A percentile compares a stretch with the other conserved stretches of the same genome.
Evolutionary conservation across 2,888 invertebrate species (phyloP).

Genomic region (Lottia scabra): DNA sequence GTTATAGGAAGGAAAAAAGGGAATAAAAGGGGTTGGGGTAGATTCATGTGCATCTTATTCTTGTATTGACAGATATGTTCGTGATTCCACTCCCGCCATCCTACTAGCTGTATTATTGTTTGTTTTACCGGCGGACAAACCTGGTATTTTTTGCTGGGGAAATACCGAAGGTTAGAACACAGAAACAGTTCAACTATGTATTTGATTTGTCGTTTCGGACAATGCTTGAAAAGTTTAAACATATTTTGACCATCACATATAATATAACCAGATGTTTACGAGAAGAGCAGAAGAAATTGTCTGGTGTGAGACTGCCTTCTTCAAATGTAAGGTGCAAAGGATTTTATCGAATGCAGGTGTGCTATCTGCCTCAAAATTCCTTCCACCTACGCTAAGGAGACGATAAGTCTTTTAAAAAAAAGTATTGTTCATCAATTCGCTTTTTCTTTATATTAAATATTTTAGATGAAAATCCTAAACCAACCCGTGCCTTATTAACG

Average conservation of each 20-base stretch:
- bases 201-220: no score
- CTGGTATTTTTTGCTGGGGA: constrained; percentile 37
- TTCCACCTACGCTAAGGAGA: no score
- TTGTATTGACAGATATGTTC: constrained; percentile 57
- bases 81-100: constrained; percentile 76
- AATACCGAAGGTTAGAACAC: constrained; percentile 17
- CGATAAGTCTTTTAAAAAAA: no score
- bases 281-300: no score
- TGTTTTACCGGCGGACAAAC: constrained; percentile 83
- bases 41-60: not conserved
- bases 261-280: no score
- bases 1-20: no score
- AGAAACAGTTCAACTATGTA: no score
- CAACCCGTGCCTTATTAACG: constrained; percentile 77
- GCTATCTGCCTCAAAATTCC: no score
- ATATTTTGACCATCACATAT: no score
- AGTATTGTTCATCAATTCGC: not conserved
- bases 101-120: constrained; percentile 87
- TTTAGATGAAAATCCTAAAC: not conserved
- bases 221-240: no score
- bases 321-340: not conserved
- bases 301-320: not conserved
- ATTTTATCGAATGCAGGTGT: no score
- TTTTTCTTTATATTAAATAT: not conserved
- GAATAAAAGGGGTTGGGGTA: no score